Percentiles rank a stretch among this genome's conserved stretches.
Conservation (phyloP, 2,888 invertebrate species). For the Chaetogeoica ovagalla region DNA sequence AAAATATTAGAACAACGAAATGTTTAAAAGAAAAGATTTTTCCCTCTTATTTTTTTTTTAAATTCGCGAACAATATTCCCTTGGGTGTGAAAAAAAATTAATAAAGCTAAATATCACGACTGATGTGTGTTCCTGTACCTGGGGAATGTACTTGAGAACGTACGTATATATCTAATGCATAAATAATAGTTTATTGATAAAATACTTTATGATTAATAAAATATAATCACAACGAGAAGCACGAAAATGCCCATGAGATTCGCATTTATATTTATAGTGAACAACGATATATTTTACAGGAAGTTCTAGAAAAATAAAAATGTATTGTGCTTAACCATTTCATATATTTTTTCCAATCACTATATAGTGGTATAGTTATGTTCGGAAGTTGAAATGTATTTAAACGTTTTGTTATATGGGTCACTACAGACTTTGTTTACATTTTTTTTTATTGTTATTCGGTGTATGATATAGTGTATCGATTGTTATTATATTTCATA, state of each 20-base stretch:
- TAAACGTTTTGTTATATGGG: too few relatives aligned
- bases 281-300: constrained; percentile 1
- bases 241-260: constrained; percentile 32
- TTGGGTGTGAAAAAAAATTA: constrained; percentile 29
- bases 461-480: too few relatives aligned
- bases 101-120: constrained; percentile 40
- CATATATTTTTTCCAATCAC: too few relatives aligned
- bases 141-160: constrained; percentile 22
- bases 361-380: too few relatives aligned
- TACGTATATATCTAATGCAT: constrained; percentile 24
- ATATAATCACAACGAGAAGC: constrained; percentile 26
- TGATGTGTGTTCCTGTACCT: constrained; percentile 28
- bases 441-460: too few relatives aligned
- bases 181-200: constrained; percentile 50
- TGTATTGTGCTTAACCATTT: background rate
- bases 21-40: too few relatives aligned
- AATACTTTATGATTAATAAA: constrained; percentile 29
- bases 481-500: too few relatives aligned
- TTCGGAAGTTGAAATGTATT: too few relatives aligned
- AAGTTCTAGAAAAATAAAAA: background rate
- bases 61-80: constrained; percentile 15
- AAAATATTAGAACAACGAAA: too few relatives aligned
- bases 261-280: constrained; percentile 12
- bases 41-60: background rate
- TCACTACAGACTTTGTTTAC: too few relatives aligned